Conservation (phyloP, 2,797 vertebrate species). For the Enteromius mattozi region DNA sequence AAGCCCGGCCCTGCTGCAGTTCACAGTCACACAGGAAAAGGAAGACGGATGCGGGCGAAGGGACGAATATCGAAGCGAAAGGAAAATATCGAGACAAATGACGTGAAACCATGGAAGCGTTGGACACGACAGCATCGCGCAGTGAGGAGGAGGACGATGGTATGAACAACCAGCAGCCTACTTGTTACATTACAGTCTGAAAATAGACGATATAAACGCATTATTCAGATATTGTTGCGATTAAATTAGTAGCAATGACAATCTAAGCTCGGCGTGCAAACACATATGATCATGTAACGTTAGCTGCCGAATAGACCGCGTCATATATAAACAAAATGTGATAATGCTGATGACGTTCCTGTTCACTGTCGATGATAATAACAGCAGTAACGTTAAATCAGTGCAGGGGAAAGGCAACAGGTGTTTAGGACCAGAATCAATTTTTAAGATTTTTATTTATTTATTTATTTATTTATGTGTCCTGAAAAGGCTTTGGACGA, state of each 20-base stretch:
- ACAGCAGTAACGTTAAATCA: background rate
- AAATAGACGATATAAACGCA: background rate
- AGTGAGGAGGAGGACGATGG: conserved; percentile 57
- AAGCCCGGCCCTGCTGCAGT: conserved; percentile 17
- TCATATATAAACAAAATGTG: background rate
- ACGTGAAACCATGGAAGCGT: conserved; percentile 60
- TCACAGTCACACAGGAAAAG: conserved; percentile 37
- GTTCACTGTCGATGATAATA: background rate
- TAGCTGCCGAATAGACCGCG: background rate
- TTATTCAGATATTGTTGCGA: background rate
- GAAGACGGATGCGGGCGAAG: conserved; percentile 40
- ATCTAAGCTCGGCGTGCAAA: background rate
- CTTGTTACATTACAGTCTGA: background rate
- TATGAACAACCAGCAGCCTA: background rate
- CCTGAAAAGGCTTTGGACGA: background rate
- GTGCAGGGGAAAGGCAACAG: conserved; percentile 1
- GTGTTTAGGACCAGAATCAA: background rate
- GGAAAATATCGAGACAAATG: conserved; percentile 14
- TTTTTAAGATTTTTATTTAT: no score
- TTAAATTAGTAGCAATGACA: background rate
- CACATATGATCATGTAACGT: background rate
- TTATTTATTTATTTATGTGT: background rate
- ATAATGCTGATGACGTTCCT: background rate
- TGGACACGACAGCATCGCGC: conserved; percentile 59
- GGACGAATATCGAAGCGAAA: conserved; percentile 20